Percentiles rank a stretch among this genome's conserved stretches.
phyloP scores from a whole-genome alignment of 2,888 invertebrate genomes.

The Thecocarcelia acutangulata region DNA sequence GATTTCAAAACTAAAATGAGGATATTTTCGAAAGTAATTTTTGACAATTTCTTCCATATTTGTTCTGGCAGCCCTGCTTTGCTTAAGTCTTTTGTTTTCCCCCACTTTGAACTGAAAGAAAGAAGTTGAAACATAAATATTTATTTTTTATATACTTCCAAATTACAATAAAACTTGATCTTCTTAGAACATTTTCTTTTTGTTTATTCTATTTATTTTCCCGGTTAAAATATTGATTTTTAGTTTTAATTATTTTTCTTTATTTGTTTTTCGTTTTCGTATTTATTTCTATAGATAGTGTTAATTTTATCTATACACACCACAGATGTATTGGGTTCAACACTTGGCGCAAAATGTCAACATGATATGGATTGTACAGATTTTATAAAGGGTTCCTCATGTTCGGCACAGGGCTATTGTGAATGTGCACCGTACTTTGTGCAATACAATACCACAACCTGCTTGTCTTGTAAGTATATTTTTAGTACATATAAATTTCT shows the following conservation, averaged over 20 bases:
- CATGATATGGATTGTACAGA: constrained; percentile 82
- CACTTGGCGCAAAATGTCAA: constrained; percentile 79
- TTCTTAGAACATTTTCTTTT: constrained; percentile 26
- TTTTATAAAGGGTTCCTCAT: constrained; percentile 81
- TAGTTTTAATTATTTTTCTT: constrained; percentile 1
- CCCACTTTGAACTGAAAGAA: background rate
- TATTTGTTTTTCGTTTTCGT: background rate
- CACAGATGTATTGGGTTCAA: constrained; percentile 54
- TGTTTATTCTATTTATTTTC: constrained; percentile 7
- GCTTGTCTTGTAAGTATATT: constrained; percentile 89
- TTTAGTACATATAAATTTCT: background rate
- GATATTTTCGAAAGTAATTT: too few relatives aligned
- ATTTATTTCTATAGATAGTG: constrained; percentile 62
- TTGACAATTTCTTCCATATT: too few relatives aligned
- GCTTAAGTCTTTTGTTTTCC: constrained; percentile 21
- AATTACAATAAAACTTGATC: background rate
- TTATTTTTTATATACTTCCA: background rate
- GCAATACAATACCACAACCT: constrained; percentile 88
- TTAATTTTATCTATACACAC: constrained; percentile 64
- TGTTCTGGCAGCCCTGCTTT: background rate
- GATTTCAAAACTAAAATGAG: too few relatives aligned
- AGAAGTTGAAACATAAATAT: too few relatives aligned
- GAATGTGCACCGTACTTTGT: constrained; percentile 92
- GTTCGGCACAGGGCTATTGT: constrained; percentile 85
- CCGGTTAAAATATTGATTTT: background rate